Conservation (phyloP, 30 jellyfish, hydroid and myxozoan species). For the Pelagia noctiluca region DNA sequence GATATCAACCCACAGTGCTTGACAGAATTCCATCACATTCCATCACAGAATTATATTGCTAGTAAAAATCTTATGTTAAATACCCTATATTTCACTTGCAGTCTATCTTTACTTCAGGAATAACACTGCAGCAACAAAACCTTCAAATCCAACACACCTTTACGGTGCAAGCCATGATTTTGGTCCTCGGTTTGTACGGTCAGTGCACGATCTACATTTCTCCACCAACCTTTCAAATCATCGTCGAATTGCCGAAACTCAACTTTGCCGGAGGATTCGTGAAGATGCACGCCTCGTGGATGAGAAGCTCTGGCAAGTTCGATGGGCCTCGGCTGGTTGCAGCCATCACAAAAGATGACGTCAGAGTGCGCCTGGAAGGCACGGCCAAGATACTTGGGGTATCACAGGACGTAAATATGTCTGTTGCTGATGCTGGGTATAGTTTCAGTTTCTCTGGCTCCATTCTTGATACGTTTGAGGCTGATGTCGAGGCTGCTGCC, state of each 20-base stretch:
- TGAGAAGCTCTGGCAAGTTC: background rate
- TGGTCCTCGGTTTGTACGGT: constrained; percentile 45
- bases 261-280: constrained; percentile 29
- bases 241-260: constrained; percentile 29
- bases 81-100: too few relatives aligned
- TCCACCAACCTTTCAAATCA: background rate
- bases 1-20: too few relatives aligned
- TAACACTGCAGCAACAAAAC: constrained; percentile 19
- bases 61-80: too few relatives aligned
- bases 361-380: constrained; percentile 4
- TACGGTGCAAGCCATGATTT: constrained; percentile 40
- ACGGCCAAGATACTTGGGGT: constrained; percentile 1
- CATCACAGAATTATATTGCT: too few relatives aligned
- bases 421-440: background rate
- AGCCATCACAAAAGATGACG: background rate
- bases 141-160: constrained; percentile 41
- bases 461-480: background rate
- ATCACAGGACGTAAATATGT: background rate
- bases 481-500: constrained; percentile 5
- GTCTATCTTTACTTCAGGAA: background rate
- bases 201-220: constrained; percentile 1
- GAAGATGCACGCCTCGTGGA: background rate
- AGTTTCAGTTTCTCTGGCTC: background rate
- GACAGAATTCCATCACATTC: too few relatives aligned
- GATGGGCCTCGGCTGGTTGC: background rate